These are phyloP conservation scores for Marronus borbonicus DNA, from an alignment of 2,888 invertebrate species.

Conservation along the genomic window DNA sequence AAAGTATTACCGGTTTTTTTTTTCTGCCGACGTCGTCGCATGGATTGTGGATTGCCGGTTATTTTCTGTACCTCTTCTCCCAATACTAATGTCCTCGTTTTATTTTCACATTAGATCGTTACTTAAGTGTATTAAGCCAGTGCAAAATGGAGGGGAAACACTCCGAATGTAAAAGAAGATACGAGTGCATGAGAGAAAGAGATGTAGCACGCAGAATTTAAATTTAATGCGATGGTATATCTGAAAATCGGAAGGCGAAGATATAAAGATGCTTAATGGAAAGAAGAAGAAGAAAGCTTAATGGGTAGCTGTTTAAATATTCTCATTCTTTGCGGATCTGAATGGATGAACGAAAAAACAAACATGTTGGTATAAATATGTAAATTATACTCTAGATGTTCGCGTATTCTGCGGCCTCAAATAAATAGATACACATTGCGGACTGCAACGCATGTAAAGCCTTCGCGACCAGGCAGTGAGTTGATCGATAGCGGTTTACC, in stretches of 20 bases:
- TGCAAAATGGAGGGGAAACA: conserved; percentile 21
- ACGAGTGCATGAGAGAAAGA: not conserved
- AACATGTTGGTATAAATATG: no score
- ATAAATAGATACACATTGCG: no score
- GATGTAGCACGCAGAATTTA: not conserved
- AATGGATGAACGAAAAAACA: no score
- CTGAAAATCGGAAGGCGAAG: conserved; percentile 15
- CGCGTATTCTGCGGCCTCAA: no score
- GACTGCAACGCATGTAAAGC: no score
- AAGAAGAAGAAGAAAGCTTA: not conserved
- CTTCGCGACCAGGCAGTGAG: no score
- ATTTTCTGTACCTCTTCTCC: conserved; percentile 44
- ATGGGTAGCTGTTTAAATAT: no score
- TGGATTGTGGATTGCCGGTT: conserved; percentile 36
- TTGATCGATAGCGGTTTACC: no score
- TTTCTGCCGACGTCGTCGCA: conserved; percentile 28
- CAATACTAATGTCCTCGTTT: conserved; percentile 46
- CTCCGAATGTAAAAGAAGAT: not conserved
- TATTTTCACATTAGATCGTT: conserved; percentile 46
- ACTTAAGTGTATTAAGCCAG: conserved; percentile 46
- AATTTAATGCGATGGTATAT: conserved; percentile 13
- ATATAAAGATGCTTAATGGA: conserved; percentile 20
- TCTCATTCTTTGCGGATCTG: no score
- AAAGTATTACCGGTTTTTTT: conserved; percentile 45
- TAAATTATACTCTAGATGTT: no score